Conservation (phyloP, 1,140 invertebrate species). For the Psix sp. region DNA sequence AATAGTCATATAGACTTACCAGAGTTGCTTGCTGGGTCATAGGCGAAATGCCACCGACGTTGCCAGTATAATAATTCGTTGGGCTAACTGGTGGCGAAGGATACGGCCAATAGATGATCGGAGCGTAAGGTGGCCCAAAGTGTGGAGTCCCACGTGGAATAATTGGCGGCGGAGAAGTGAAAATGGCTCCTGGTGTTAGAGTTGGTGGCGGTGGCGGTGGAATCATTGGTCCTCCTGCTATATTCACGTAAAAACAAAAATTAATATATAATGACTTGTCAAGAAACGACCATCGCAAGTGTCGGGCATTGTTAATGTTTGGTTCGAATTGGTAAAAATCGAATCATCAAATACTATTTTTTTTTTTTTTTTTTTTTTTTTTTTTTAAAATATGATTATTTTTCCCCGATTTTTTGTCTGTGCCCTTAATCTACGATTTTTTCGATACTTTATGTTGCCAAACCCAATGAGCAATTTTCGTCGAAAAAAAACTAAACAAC, state of each 20-base stretch:
- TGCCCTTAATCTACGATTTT: too few species aligned
- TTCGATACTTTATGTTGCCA: too few species aligned
- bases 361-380: too few species aligned
- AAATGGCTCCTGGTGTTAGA: conserved; percentile 74
- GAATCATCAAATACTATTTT: too few species aligned
- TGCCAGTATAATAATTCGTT: conserved; percentile 84
- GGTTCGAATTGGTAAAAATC: too few species aligned
- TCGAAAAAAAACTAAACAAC: too few species aligned
- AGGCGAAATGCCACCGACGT: conserved; percentile 68
- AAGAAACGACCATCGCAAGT: too few species aligned
- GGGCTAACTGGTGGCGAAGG: conserved; percentile 94
- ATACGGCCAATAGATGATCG: conserved; percentile 92
- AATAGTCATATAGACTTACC: conserved; percentile 52
- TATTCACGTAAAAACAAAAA: conserved; percentile 18
- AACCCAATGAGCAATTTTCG: too few species aligned
- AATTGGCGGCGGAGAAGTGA: conserved; percentile 68
- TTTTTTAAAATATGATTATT: too few species aligned
- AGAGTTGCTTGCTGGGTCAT: conserved; percentile 71
- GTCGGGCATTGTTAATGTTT: too few species aligned
- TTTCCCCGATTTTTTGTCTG: too few species aligned
- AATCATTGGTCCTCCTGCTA: conserved; percentile 79
- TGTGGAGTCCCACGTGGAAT: conserved; percentile 75
- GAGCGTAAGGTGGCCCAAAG: conserved; percentile 78
- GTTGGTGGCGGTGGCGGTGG: conserved; percentile 74
- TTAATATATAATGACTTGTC: conserved; percentile 1